Conservation (phyloP, 1,140 invertebrate genomes). For the Drosophila kepulauana region DNA sequence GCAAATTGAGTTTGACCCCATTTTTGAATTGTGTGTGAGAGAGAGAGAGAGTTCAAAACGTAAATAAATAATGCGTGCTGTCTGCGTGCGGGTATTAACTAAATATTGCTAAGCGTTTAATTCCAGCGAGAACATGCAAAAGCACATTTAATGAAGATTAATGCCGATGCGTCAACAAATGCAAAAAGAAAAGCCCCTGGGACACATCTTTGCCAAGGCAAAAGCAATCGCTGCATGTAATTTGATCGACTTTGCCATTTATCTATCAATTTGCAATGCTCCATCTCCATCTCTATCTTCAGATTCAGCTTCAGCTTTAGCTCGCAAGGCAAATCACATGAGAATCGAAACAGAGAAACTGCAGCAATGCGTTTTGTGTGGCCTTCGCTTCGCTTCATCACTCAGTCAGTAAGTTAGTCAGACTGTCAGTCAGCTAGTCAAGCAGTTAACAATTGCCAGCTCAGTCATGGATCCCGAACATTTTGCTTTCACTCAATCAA, state of each 20-base stretch:
- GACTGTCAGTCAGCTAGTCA: conserved; percentile 36
- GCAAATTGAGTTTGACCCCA: conserved; percentile 52
- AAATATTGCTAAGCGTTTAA: conserved; percentile 29
- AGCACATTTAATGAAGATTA: conserved; percentile 73
- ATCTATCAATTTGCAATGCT: conserved; percentile 64
- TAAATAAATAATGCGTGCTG: conserved; percentile 30
- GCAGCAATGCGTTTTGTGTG: conserved; percentile 4
- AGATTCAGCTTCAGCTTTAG: too few species aligned
- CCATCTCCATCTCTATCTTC: background rate
- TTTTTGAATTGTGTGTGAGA: background rate
- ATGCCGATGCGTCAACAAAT: conserved; percentile 36
- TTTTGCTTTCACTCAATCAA: conserved; percentile 74
- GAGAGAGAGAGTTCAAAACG: background rate
- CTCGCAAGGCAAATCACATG: conserved; percentile 37
- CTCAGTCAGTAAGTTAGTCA: conserved; percentile 36
- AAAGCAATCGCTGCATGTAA: conserved; percentile 49
- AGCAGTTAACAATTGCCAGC: conserved; percentile 26
- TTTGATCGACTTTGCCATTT: conserved; percentile 65
- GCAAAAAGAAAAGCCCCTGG: background rate
- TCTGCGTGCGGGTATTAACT: background rate
- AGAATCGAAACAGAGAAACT: conserved; percentile 5
- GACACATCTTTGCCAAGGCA: conserved; percentile 25
- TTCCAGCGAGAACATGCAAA: conserved; percentile 42
- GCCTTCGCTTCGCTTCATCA: conserved; percentile 24
- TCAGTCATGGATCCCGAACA: conserved; percentile 23